Base-by-base conservation (phyloP, 2,888 invertebrate genomes). In the Lathronympha strigana region DNA sequence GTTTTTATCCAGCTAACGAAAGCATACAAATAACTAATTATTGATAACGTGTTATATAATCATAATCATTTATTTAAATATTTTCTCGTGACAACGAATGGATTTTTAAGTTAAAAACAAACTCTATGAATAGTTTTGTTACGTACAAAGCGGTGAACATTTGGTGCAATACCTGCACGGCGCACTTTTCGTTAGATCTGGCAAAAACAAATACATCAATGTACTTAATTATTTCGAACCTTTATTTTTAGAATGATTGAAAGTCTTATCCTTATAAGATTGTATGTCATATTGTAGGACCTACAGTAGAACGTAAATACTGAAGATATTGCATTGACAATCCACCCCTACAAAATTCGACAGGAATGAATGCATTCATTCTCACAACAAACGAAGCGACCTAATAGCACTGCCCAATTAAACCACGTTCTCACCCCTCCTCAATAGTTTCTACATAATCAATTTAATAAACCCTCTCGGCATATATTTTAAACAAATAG, bases 361-460 rank as follows among this genome's bases (percentile, higher is more conserved):
- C 9, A 43, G 8, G 38, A 17, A 25, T 38, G 9, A 25, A 53
- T 19, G 23, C 19, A 13, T 54, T 43, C 8, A 19, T 45, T 43
- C 43, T 31, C 31, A 57, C 21, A 45, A 45, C 19, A 21, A 45
- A 45, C 21, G n/a, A 57, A 43, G 43, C n/a, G 31, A 21, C 19
- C 28, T 45, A 55, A 55, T 43, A 45, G 31, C 43, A 57, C 43
- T 43, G 28, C 28, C 28, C 25, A 43, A 13, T 57, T 31, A 45
- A 31, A 57, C 28, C 31, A 45, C n/a, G 45, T 57, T 45, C 57
- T 43, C 57, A 57, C 57, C 57, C 55, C 43, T 57, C 31, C 31
- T 19, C 28, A 19, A 45, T 31, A 57, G 57, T 57, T 50, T 36
- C 49, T 28, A 51, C 40, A 19, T 43, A 40, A 51, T 51, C 33